Base-by-base conservation (phyloP, 2,888 invertebrate genomes). In the Cerastoderma edule region DNA sequence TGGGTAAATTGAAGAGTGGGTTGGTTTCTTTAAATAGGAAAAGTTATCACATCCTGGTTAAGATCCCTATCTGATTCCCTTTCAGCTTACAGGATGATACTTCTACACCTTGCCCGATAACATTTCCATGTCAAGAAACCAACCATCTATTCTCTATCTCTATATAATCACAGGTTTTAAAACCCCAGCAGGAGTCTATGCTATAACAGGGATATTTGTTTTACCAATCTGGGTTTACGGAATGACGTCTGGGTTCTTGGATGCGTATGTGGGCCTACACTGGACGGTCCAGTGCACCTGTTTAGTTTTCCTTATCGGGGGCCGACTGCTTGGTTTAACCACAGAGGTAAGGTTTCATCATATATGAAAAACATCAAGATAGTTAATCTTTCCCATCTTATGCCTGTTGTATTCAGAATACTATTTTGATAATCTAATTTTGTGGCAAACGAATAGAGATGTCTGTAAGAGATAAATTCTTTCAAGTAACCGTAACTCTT, bases 161-260 rank as follows among this genome's bases (percentile, higher is more conserved):
- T n/a, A n/a, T n/a, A n/a, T n/a, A n/a, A n/a, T n/a, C n/a, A 32
- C 81, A 90, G 90, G 89, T 27, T 91, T 91, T 79, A 88, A 88
- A 63, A 88, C 87, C 16, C 83, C 85, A 24, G 48, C 85, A 22
- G 91, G 90, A 1, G 50, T 85, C 1, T 78, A 85, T 33, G 88
- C 89, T 4, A 86, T 91, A 10, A 80, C 85, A 2, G 87, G 91
- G 10, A 78, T 91, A 13, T 88, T 89, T 75, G 76, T 87, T 6
- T 75, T 91, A 28, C 91, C 91, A 0, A 66, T 91, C 4, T 90
- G 90, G 89, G 70, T 90, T 22, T 91, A 91, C 74, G 78, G 76
- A 2, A 82, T 78, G 63, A 69, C 79, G 6, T 71, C 72, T 27
- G 66, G 74, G 16, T 74, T 86, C n/a, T 74, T 87, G 22, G 28